These are phyloP conservation scores for Romanogobio albipinnatus DNA, from an alignment of 2,113 vertebrate species.

Conservation along the genomic window DNA sequence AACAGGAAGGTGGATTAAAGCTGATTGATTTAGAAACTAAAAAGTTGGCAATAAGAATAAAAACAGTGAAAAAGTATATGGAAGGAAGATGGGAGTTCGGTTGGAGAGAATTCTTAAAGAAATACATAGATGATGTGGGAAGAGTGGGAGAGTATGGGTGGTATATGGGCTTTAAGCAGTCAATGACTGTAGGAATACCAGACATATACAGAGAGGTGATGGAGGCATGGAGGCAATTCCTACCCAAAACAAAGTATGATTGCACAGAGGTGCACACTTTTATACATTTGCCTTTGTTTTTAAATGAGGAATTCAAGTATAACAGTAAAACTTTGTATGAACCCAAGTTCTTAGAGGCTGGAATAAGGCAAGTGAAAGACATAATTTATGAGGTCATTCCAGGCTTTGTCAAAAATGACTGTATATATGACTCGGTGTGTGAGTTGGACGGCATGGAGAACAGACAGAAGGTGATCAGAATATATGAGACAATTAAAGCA, in stretches of 20 bases:
- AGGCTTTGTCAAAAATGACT: not conserved
- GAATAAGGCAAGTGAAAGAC: not conserved
- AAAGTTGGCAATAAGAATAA: not conserved
- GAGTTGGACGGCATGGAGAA: not conserved
- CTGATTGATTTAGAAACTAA: not conserved
- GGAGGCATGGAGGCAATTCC: not conserved
- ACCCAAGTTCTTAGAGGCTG: not conserved
- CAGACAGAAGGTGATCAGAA: not conserved
- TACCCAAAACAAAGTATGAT: not conserved
- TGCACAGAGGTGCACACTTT: not conserved
- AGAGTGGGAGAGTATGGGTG: not conserved
- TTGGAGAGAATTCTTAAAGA: not conserved
- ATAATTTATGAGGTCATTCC: not conserved
- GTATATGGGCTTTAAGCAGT: not conserved
- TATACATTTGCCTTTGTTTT: not conserved
- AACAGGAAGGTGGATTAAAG: not conserved
- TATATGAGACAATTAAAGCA: not conserved
- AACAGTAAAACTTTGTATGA: not conserved
- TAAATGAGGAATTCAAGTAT: not conserved
- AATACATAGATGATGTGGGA: not conserved
- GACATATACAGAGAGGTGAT: not conserved
- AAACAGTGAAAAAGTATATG: not conserved
- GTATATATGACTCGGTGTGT: not conserved
- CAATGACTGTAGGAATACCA: not conserved
- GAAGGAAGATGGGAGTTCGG: not conserved